Evolutionary conservation across 35 echinoderm and acorn worm species (phyloP).

Genomic region (Acanthaster planci): DNA sequence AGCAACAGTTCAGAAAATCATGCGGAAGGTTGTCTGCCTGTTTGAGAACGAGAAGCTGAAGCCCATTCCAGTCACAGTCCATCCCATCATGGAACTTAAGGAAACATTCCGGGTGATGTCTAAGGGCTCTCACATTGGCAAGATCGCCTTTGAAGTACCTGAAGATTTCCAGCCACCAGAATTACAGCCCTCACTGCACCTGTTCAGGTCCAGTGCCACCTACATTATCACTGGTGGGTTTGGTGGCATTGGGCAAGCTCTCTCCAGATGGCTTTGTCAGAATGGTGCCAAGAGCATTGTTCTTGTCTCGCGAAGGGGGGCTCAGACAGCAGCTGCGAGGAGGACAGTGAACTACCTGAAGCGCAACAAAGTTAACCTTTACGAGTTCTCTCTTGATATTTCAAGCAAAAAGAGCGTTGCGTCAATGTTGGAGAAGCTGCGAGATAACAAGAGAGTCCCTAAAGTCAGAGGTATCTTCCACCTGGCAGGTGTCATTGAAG

Average conservation of each 20-base stretch:
- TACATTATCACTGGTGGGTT: conserved; percentile 73
- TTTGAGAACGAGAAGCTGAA: conserved; percentile 38
- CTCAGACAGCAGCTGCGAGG: conserved; percentile 15
- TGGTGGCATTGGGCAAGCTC: conserved; percentile 51
- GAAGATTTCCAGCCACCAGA: conserved; percentile 51
- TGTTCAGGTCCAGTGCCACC: conserved; percentile 66
- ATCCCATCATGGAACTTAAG: conserved; percentile 42
- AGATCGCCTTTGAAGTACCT: conserved; percentile 46
- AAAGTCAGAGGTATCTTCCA: conserved; percentile 68
- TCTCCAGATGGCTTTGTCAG: conserved; percentile 71
- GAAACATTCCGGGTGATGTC: conserved; percentile 35
- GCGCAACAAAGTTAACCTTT: conserved; percentile 38
- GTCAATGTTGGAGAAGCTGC: background rate
- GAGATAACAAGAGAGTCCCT: conserved; percentile 21
- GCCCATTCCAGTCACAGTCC: conserved; percentile 31
- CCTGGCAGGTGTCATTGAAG: conserved; percentile 42
- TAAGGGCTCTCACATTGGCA: conserved; percentile 16
- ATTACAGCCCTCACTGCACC: conserved; percentile 9
- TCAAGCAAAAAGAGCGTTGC: background rate
- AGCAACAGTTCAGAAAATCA: conserved; percentile 20
- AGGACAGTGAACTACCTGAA: conserved; percentile 55
- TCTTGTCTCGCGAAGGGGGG: conserved; percentile 37
- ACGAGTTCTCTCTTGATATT: conserved; percentile 32
- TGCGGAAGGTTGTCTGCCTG: conserved; percentile 30
- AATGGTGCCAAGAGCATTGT: conserved; percentile 81